Conservation (phyloP, 2,113 vertebrate genomes). For the Gnathonemus echidnorhynchus region DNA sequence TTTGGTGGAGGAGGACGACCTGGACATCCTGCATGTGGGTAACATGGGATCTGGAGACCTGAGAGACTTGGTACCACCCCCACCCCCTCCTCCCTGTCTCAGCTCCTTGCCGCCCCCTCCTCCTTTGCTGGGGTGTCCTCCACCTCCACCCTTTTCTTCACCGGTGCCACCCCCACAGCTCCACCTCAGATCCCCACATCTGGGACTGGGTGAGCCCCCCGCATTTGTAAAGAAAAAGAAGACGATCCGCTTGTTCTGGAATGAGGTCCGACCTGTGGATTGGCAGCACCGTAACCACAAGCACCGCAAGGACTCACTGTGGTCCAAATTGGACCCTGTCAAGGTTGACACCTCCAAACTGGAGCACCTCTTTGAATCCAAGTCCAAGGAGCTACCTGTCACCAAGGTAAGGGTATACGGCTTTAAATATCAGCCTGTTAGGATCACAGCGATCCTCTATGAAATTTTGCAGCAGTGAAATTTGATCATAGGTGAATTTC, state of each 20-base stretch:
- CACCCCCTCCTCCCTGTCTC: constrained; percentile 66
- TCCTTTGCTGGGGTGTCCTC: constrained; percentile 64
- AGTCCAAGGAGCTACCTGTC: constrained; percentile 92
- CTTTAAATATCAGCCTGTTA: constrained; percentile 27
- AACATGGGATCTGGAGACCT: constrained; percentile 60
- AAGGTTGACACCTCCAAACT: constrained; percentile 91
- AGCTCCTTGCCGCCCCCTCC: constrained; percentile 72
- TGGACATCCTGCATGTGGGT: constrained; percentile 80
- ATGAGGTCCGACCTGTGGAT: constrained; percentile 85
- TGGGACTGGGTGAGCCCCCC: constrained; percentile 71
- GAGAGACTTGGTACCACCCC: constrained; percentile 66
- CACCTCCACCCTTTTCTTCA: constrained; percentile 55
- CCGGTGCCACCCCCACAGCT: constrained; percentile 68
- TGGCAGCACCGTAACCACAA: constrained; percentile 84
- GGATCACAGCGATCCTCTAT: not conserved
- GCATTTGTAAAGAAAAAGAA: constrained; percentile 95
- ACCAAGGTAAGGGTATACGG: constrained; percentile 73
- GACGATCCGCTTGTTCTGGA: constrained; percentile 97
- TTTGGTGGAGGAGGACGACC: constrained; percentile 84
- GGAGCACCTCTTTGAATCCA: constrained; percentile 96
- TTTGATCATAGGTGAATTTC: not conserved
- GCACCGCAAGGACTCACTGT: constrained; percentile 82
- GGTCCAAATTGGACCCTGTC: constrained; percentile 92
- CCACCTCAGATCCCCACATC: constrained; percentile 71
- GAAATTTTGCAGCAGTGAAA: not conserved